Conservation (phyloP, 2,113 vertebrate genomes). For the Malurus elegans region DNA sequence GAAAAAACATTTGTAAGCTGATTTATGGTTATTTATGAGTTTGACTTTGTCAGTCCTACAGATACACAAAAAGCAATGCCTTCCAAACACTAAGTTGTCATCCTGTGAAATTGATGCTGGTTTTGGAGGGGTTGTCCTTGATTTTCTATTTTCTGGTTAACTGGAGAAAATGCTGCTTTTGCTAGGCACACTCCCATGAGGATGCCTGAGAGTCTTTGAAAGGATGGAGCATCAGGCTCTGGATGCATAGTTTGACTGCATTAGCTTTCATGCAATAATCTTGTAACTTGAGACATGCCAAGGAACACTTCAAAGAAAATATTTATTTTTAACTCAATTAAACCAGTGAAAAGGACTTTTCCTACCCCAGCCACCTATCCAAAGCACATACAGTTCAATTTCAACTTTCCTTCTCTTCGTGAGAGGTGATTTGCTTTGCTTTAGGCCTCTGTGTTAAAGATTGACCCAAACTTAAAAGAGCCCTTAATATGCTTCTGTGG, state of each 20-base stretch:
- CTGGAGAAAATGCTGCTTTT: background rate
- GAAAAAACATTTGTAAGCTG: background rate
- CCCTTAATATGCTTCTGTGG: background rate
- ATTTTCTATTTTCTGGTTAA: conserved; percentile 36
- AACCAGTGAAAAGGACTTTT: background rate
- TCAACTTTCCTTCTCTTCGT: background rate
- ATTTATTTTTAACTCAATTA: background rate
- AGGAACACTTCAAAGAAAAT: conserved; percentile 1
- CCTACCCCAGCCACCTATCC: background rate
- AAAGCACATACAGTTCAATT: background rate
- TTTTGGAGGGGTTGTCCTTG: background rate
- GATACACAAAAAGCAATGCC: background rate
- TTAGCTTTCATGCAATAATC: background rate
- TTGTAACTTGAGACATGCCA: background rate
- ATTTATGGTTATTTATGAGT: conserved; percentile 5
- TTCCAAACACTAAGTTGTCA: background rate
- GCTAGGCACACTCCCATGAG: background rate
- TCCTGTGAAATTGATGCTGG: background rate
- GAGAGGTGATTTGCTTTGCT: background rate
- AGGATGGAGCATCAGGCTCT: background rate
- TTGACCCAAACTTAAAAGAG: background rate
- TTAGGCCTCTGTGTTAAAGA: background rate
- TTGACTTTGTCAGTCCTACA: conserved; percentile 3
- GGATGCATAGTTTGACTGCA: background rate
- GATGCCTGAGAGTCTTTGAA: background rate